Conservation (phyloP, 2,888 invertebrate species). For the Orthosia incerta region DNA sequence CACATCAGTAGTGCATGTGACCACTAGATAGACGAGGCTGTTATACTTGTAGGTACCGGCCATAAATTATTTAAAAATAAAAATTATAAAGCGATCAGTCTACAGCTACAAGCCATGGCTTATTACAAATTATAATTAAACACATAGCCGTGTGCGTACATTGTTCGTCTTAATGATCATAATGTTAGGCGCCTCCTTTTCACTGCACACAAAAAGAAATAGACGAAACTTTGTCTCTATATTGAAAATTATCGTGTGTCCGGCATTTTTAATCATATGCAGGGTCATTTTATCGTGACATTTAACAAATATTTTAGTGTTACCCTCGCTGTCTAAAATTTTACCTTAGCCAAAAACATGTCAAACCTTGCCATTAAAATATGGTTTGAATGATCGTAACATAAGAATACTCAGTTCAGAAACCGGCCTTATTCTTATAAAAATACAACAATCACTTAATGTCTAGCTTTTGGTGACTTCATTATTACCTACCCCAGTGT, state of each 20-base stretch:
- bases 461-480: not conserved
- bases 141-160: slow-evolving; percentile 45
- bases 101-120: slow-evolving; percentile 39
- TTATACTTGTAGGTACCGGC: not conserved
- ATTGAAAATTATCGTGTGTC: slow-evolving; percentile 34
- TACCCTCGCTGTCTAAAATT: no score
- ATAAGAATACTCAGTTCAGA: no score
- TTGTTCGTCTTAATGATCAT: slow-evolving; percentile 60
- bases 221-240: slow-evolving; percentile 20
- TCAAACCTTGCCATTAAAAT: no score
- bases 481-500: not conserved
- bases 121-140: slow-evolving; percentile 67
- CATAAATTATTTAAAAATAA: slow-evolving; percentile 37
- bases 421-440: no score
- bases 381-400: no score
- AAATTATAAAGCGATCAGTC: slow-evolving; percentile 56
- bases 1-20: no score
- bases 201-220: slow-evolving; percentile 59
- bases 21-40: no score
- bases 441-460: not conserved
- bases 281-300: not conserved
- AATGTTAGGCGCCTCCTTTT: slow-evolving; percentile 66
- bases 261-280: not conserved
- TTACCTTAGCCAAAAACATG: no score
- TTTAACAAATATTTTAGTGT: no score